Evolutionary conservation across 2,113 vertebrate genomes (phyloP), one percentile per base, ranked within the genome.

Genomic region (Trematocara nigrifrons): DNA sequence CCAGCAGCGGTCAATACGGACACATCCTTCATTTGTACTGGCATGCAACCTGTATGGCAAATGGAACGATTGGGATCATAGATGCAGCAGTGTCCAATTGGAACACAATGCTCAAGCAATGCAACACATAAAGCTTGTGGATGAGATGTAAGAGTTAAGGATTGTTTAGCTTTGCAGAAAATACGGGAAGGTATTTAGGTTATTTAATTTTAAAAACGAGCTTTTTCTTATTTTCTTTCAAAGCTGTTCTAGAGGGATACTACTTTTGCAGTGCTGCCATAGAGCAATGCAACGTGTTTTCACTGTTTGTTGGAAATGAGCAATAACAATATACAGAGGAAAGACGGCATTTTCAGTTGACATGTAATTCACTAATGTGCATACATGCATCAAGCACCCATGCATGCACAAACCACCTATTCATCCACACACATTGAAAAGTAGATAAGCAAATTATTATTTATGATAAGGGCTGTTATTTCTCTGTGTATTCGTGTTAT

Each of bases 231-330:
- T 47, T 29, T 47, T 31, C 47, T 51, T 51, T 77, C 12, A 59
- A 56, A 86, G 59, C n/a, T 66, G 33, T 40, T 87, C 26, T 56
- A 15, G 16, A 66, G 57, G 40, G 51, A 16, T 80, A 52, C 16
- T 83, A 51, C 59, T 49, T 86, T n/a, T 82, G 66, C 81, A 80
- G 80, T 92, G 86, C 92, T 92, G 92, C 87, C 89, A 91, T 93
- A 94, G 91, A 92, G 91, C 92, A 94, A 92, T 94, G 90, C 89
- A 92, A 93, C 92, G 51, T 85, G 79, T 89, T 90, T 71, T 90
- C 51, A 80, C 82, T 61, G 29, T 57, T 61, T 86, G 89, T 93
- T 92, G 86, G 86, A 93, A 89, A 7, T 83, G 80, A 91, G 84
- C 86, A 78, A 81, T 35, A 80, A 85, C 40, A 51, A 69, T 53